Conservation (phyloP, 2,888 invertebrate genomes). For the Drosophila crucigera region DNA sequence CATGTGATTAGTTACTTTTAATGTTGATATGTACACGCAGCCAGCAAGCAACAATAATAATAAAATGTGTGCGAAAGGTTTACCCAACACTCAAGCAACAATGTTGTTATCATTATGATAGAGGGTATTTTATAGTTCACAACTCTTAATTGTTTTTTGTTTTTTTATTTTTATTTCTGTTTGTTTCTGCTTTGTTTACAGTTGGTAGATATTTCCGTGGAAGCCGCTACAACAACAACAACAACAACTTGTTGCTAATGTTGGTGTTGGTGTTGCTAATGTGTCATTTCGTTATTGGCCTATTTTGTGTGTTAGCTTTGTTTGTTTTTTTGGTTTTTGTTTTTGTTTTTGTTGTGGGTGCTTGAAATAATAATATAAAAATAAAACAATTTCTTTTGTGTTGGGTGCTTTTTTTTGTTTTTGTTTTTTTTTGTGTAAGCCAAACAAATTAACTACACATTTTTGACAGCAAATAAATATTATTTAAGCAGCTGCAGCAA, state of each 20-base stretch:
- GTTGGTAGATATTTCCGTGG: conserved; percentile 33
- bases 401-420: conserved; percentile 3
- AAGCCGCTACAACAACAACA: conserved; percentile 17
- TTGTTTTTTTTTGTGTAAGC: neutral
- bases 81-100: neutral
- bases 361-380: conserved; percentile 18
- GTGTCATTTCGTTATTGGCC: conserved; percentile 58
- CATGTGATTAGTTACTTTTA: conserved; percentile 65
- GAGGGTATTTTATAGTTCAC: conserved; percentile 32
- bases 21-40: conserved; percentile 26
- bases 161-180: neutral
- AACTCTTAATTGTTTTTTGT: conserved; percentile 1
- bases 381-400: conserved; percentile 32
- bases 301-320: conserved; percentile 41
- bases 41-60: neutral
- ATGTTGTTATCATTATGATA: neutral
- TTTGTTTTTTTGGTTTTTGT: neutral
- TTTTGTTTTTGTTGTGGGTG: conserved; percentile 32
- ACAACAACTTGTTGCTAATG: conserved; percentile 4
- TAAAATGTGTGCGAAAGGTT: neutral
- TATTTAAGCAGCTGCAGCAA: neutral
- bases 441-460: conserved; percentile 14
- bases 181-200: conserved; percentile 38
- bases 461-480: conserved; percentile 10
- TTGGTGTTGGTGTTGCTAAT: conserved; percentile 26